Conservation (phyloP, 1,140 invertebrate species). For the Chlorops oryzae region DNA sequence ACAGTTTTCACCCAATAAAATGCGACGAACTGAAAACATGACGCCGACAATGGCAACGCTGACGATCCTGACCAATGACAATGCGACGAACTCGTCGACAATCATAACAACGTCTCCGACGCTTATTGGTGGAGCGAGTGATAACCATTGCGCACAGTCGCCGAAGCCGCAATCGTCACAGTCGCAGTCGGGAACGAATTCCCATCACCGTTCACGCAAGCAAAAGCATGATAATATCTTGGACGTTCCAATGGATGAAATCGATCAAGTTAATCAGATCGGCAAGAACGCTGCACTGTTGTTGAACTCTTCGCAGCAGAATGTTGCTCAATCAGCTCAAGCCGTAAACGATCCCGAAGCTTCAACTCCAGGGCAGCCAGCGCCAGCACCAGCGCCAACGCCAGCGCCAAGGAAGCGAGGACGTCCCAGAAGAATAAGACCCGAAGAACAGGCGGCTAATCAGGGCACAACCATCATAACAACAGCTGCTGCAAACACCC, state of each 20-base stretch:
- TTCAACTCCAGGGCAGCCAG: not conserved
- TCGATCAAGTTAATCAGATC: slow-evolving; percentile 2
- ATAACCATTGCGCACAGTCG: slow-evolving; percentile 6
- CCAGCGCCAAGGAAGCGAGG: not conserved
- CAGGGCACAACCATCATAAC: slow-evolving; percentile 7
- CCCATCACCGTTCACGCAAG: slow-evolving; percentile 33
- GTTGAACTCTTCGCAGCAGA: too few relatives aligned
- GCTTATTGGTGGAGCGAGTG: slow-evolving; percentile 1
- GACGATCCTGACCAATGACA: slow-evolving; percentile 10
- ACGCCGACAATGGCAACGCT: slow-evolving; percentile 5
- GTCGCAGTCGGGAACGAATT: not conserved
- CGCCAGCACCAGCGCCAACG: not conserved
- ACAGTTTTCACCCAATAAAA: slow-evolving; percentile 9
- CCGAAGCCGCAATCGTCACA: not conserved
- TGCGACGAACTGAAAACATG: slow-evolving; percentile 8
- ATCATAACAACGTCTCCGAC: slow-evolving; percentile 8
- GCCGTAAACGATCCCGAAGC: not conserved
- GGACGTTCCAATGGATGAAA: slow-evolving; percentile 31
- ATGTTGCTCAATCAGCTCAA: too few relatives aligned
- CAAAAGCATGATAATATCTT: slow-evolving; percentile 40
- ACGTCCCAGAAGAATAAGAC: not conserved
- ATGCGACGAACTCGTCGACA: slow-evolving; percentile 1
- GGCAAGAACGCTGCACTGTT: too few relatives aligned
- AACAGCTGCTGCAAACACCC: slow-evolving; percentile 2
- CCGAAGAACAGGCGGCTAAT: not conserved